Conservation (phyloP, 1,140 invertebrate genomes). For the Colletes gigas region DNA sequence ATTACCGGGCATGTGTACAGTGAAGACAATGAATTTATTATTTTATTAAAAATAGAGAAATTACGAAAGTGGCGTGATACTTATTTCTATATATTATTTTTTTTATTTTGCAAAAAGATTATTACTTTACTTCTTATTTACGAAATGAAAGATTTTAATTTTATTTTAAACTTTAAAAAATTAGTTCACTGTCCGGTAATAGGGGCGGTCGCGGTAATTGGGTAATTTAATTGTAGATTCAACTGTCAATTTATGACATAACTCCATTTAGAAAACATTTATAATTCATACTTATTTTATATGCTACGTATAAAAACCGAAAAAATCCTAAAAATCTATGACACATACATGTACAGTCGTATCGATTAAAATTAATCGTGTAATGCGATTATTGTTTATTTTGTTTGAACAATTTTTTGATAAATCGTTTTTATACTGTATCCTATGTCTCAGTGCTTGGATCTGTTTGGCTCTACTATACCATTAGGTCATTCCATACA, state of each 20-base stretch:
- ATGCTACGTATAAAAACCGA: conserved; percentile 1
- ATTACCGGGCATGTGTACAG: too few species aligned
- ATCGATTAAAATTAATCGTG: background rate
- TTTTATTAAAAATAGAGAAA: too few species aligned
- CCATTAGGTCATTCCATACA: too few species aligned
- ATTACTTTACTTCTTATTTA: too few species aligned
- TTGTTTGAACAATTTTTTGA: background rate
- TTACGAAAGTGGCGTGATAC: too few species aligned
- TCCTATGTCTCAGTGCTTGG: background rate
- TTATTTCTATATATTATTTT: too few species aligned
- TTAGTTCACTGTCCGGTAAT: too few species aligned
- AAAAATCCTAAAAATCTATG: background rate
- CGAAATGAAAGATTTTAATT: too few species aligned
- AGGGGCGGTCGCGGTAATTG: too few species aligned
- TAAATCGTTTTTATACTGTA: background rate
- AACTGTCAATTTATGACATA: background rate
- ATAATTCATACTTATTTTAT: conserved; percentile 9
- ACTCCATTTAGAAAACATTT: background rate
- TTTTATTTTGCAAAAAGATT: too few species aligned
- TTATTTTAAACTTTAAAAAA: too few species aligned
- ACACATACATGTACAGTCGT: background rate
- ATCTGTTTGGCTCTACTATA: background rate
- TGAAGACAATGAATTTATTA: too few species aligned
- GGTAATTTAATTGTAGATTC: conserved; percentile 1
- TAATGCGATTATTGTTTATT: background rate